Conservation (phyloP, 2,888 invertebrate species). For the Dimorphilus gyrociliatus region DNA sequence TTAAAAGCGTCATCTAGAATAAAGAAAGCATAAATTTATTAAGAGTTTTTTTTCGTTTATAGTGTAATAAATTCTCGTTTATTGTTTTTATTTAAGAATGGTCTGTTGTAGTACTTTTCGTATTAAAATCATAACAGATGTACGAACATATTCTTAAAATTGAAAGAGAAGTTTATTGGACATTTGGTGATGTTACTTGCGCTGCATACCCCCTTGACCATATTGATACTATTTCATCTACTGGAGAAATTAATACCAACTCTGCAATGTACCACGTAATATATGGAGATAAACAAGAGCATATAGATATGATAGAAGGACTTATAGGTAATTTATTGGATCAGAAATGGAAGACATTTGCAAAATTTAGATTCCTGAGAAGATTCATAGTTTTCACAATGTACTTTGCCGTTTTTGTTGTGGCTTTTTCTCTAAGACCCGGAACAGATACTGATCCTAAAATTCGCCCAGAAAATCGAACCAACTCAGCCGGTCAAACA, state of each 20-base stretch:
- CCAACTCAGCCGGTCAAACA: slow-evolving; percentile 5
- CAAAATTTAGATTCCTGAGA: slow-evolving; percentile 62
- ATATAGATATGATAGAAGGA: slow-evolving; percentile 84
- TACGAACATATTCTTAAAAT: slow-evolving; percentile 93
- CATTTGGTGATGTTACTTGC: slow-evolving; percentile 81
- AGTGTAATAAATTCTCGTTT: too few relatives aligned
- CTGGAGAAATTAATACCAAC: slow-evolving; percentile 69
- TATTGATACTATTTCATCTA: slow-evolving; percentile 69
- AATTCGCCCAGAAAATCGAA: slow-evolving; percentile 3
- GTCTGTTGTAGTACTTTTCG: too few relatives aligned
- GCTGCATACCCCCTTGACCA: slow-evolving; percentile 87
- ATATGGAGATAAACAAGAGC: slow-evolving; percentile 85
- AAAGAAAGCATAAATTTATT: too few relatives aligned
- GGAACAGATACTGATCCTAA: slow-evolving; percentile 8
- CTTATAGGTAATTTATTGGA: slow-evolving; percentile 77
- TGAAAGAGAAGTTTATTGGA: slow-evolving; percentile 92
- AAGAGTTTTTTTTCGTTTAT: too few relatives aligned
- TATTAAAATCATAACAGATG: too few relatives aligned
- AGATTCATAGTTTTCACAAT: slow-evolving; percentile 76
- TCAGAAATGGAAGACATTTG: slow-evolving; percentile 95
- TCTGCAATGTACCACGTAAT: slow-evolving; percentile 88
- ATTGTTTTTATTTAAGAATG: too few relatives aligned
- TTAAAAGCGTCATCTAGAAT: too few relatives aligned
- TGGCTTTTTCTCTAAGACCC: slow-evolving; percentile 74
- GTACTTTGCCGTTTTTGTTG: slow-evolving; percentile 72